Conservation (phyloP, 53 echinoderm and acorn worm species). For the Holothuria scabra region DNA sequence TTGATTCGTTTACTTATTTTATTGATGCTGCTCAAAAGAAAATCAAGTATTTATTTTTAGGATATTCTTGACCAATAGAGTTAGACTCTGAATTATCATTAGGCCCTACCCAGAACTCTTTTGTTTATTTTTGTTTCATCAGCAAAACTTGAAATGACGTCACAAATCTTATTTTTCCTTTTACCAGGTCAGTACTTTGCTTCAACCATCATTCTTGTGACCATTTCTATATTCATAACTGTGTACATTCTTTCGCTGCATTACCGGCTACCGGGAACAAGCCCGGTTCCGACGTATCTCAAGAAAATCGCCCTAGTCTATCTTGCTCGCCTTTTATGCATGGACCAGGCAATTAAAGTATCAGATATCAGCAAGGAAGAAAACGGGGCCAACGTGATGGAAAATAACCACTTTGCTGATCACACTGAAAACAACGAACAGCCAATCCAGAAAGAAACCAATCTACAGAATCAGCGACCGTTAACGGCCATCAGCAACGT, state of each 20-base stretch:
- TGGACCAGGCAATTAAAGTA: conserved; percentile 42
- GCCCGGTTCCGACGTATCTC: conserved; percentile 76
- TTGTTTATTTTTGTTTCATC: no score
- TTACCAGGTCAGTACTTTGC: conserved; percentile 77
- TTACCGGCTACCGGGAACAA: conserved; percentile 77
- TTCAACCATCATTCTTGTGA: conserved; percentile 73
- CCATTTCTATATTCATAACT: conserved; percentile 71
- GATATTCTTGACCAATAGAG: no score
- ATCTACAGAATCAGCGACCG: conserved; percentile 48
- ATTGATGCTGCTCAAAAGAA: no score
- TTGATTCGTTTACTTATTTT: no score
- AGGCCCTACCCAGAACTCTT: no score
- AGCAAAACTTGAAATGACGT: no score
- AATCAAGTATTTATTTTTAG: no score
- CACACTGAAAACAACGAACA: neutral
- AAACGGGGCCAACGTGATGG: conserved; percentile 33
- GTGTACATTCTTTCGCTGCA: conserved; percentile 83
- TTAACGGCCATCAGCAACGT: conserved; percentile 6
- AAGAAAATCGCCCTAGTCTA: conserved; percentile 60
- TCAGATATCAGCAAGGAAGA: conserved; percentile 6
- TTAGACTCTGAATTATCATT: no score
- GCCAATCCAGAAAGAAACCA: neutral
- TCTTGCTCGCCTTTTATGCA: conserved; percentile 63
- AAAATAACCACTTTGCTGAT: conserved; percentile 7
- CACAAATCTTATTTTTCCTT: no score